Evolutionary conservation across 2,797 vertebrate genomes (phyloP), one percentile per base, ranked within the genome.

Genomic region (Muscicapa comitata): DNA sequence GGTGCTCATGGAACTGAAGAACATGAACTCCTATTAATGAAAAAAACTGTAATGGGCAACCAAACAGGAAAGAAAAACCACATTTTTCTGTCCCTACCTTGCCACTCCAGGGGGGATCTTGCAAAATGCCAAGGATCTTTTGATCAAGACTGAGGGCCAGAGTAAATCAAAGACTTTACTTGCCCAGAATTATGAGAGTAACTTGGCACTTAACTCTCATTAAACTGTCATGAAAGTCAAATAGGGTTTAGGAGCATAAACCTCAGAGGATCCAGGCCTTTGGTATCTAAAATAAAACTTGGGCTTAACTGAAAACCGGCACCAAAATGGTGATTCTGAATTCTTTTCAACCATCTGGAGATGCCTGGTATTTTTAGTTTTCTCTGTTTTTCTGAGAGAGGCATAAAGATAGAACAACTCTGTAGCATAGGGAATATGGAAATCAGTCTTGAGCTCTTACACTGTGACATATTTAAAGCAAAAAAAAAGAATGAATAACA

Each of bases 281-380:
- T 40, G 19, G 51, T 65, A 78, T 20, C 51, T 54, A 89, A 93
- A 94, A 90, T 88, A 81, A 84, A 42, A 35, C 47, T 47, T 58
- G 24, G 13, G 17, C 14, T 81, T 81, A 78, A 75, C 76, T 79
- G 84, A 87, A 93, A 89, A 26, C 33, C 24, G 1, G 33, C 43
- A 88, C 40, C 77, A 73, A 88, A 92, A 70, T 23, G 55, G 71
- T 29, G 37, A 70, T 79, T 78, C 73, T 68, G 38, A 57, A 31
- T 50, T 66, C 45, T 78, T 93, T 86, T 84, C 17, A 75, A 29
- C 86, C 71, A 88, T 94, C 89, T 93, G 88, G 86, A 92, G 55
- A 73, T 55, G 62, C 45, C 47, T 94, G 80, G 45, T 70, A 50
- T 70, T 92, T 93, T 76, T 84, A 82, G 74, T 59, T 88, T 89